Conservation (phyloP, 1,140 invertebrate species). For the Apis florea region DNA sequence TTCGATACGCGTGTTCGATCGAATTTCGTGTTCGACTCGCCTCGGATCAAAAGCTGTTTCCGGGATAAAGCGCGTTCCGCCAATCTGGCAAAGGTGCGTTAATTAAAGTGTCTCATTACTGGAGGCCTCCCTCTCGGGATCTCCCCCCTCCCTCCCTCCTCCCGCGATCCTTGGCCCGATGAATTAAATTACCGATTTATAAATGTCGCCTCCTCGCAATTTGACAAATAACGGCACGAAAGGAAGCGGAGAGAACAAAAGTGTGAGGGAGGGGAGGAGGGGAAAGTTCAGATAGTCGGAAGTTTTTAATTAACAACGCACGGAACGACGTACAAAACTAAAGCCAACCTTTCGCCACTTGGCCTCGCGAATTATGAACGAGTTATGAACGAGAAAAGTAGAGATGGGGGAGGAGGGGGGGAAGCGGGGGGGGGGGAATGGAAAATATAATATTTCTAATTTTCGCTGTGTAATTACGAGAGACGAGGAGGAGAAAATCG, state of each 20-base stretch:
- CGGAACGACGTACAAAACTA: neutral
- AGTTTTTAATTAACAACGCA: conserved; percentile 57
- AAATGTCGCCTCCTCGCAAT: conserved; percentile 46
- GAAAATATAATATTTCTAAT: neutral
- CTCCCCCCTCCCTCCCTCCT: neutral
- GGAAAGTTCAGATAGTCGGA: conserved; percentile 25
- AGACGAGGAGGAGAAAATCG: no score
- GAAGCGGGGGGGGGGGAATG: no score
- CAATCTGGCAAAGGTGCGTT: conserved; percentile 51
- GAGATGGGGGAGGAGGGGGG: no score
- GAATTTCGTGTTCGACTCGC: conserved; percentile 24
- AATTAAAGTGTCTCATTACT: conserved; percentile 65
- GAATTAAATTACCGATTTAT: conserved; percentile 57
- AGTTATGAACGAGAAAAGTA: neutral
- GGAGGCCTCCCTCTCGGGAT: neutral
- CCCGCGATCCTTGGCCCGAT: neutral
- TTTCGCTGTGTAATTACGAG: neutral
- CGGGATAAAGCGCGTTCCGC: conserved; percentile 32
- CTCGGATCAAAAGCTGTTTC: conserved; percentile 56
- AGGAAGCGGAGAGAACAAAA: neutral
- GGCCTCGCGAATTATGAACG: conserved; percentile 2
- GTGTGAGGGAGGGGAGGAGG: neutral
- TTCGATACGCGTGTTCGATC: conserved; percentile 13
- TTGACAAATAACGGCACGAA: conserved; percentile 37
- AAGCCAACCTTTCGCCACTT: neutral